A percentile compares a stretch with the other conserved stretches of the same genome.
Conservation (phyloP, 2,888 invertebrate species). For the Ectemnius lituratus region DNA sequence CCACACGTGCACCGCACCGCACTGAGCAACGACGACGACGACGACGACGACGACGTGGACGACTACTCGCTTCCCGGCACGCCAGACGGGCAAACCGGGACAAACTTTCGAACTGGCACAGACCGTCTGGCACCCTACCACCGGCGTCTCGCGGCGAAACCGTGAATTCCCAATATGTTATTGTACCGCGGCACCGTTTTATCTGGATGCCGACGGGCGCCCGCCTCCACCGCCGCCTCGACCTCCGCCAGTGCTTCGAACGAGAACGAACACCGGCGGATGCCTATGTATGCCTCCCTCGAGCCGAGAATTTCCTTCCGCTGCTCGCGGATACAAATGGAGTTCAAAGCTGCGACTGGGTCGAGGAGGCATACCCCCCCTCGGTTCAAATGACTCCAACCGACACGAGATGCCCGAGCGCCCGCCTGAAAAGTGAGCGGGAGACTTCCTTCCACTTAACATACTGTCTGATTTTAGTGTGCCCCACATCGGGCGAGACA, state of each 20-base stretch:
- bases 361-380: slow-evolving; percentile 14
- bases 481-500: too few species aligned
- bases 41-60: too few species aligned
- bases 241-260: slow-evolving; percentile 27
- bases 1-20: slow-evolving; percentile 22
- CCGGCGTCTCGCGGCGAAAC: slow-evolving; percentile 41
- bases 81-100: slow-evolving; percentile 73
- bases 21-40: neutral
- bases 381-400: too few species aligned
- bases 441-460: too few species aligned
- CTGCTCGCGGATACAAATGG: slow-evolving; percentile 17
- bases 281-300: slow-evolving; percentile 19
- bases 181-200: slow-evolving; percentile 57
- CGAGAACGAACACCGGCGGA: slow-evolving; percentile 35
- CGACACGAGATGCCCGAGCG: too few species aligned
- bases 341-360: slow-evolving; percentile 38
- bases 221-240: too few species aligned
- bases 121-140: slow-evolving; percentile 72
- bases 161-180: slow-evolving; percentile 61
- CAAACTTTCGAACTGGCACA: slow-evolving; percentile 77
- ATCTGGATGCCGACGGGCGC: slow-evolving; percentile 41
- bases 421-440: too few species aligned
- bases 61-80: slow-evolving; percentile 50
- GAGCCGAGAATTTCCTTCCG: slow-evolving; percentile 48
- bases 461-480: too few species aligned